Percentiles rank a stretch among this genome's conserved stretches.
Conservation (phyloP, 2,113 vertebrate species). For the Hoplias malabaricus region DNA sequence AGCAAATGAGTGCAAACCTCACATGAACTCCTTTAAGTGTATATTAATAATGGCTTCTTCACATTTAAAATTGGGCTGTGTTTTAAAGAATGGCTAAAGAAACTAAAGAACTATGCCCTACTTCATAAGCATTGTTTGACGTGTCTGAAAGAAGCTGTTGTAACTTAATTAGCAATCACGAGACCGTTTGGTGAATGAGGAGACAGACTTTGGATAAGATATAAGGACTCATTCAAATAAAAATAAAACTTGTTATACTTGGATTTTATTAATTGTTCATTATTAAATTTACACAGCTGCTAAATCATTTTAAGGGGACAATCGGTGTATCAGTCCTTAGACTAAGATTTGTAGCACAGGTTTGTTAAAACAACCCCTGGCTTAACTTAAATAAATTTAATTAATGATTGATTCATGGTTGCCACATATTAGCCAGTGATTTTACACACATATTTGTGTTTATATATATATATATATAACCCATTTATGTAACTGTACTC, state of each 20-base stretch:
- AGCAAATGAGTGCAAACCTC: not conserved
- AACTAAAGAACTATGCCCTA: not conserved
- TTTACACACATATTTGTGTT: not conserved
- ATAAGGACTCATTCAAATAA: not conserved
- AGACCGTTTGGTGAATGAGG: not conserved
- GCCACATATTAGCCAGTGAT: not conserved
- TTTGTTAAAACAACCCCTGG: too few species aligned
- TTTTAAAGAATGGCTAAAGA: not conserved
- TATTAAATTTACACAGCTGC: too few species aligned
- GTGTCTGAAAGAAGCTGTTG: not conserved
- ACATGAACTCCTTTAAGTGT: not conserved
- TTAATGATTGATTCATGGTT: too few species aligned
- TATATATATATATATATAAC: too few species aligned
- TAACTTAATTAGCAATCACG: not conserved
- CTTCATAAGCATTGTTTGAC: not conserved
- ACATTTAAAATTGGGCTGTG: not conserved
- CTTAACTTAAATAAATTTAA: too few species aligned
- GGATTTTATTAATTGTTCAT: too few species aligned
- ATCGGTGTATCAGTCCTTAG: too few species aligned
- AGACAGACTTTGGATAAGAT: not conserved
- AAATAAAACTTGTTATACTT: not conserved
- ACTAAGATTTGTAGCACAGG: too few species aligned
- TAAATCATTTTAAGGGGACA: too few species aligned
- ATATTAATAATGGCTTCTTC: not conserved
- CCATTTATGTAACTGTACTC: too few species aligned